Percentiles rank a stretch among this genome's conserved stretches.
phyloP scores from a whole-genome alignment of 2,888 invertebrate genomes.

The Camponotus fellah region DNA sequence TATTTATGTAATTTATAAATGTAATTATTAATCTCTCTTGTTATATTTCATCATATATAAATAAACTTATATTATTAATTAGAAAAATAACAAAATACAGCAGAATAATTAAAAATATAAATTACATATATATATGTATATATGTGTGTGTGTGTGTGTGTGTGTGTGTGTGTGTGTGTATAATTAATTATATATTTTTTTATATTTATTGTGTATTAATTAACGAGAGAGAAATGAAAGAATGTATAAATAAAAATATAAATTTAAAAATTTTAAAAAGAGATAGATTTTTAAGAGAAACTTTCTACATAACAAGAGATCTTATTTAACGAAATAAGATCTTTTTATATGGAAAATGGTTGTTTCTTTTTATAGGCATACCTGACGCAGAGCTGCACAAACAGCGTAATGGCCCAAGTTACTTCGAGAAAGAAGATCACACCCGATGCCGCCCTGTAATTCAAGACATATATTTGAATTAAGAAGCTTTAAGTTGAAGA shows the following conservation, averaged over 20 bases:
- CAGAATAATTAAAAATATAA: not conserved
- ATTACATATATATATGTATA: not conserved
- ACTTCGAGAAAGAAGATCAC: slow-evolving; percentile 89
- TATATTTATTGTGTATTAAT: not conserved
- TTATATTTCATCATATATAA: not conserved
- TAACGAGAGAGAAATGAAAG: not conserved
- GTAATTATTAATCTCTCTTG: not conserved
- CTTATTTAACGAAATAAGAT: not conserved
- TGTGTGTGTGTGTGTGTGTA: not conserved
- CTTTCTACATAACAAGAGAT: not conserved
- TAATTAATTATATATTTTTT: not conserved
- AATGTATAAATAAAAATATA: not conserved
- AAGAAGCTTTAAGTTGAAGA: not conserved
- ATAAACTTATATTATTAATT: not conserved
- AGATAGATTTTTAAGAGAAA: not conserved
- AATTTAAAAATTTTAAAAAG: not conserved
- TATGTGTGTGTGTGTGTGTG: not conserved
- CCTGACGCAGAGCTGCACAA: slow-evolving; percentile 88
- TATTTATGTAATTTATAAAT: not conserved
- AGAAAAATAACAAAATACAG: no score
- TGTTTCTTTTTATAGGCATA: slow-evolving; percentile 76
- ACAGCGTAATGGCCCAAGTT: slow-evolving; percentile 89
- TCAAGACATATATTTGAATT: not conserved
- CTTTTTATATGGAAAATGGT: not conserved
- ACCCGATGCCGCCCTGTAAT: slow-evolving; percentile 87